Conservation (phyloP, 2,888 invertebrate genomes). For the Suillia variegata region DNA sequence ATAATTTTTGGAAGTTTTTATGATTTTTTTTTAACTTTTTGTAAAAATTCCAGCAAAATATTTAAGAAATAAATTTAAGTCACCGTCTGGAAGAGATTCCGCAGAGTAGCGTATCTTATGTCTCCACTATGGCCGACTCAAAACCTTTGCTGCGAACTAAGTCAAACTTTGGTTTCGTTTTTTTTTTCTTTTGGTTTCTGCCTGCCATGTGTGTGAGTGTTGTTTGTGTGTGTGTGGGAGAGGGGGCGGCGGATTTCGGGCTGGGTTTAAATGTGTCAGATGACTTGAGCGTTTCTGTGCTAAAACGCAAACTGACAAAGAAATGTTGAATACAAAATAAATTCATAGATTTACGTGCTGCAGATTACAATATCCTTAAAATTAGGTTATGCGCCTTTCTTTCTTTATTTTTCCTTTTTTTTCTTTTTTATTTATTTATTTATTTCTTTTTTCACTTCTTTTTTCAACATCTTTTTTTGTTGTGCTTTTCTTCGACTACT, state of each 20-base stretch:
- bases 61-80: no score
- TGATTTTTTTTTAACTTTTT: no score
- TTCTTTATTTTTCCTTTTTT: constrained; percentile 16
- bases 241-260: neutral
- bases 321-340: constrained; percentile 29
- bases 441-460: constrained; percentile 11
- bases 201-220: neutral
- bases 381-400: constrained; percentile 31
- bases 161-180: no score
- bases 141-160: no score
- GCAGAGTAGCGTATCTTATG: no score
- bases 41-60: no score
- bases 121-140: no score
- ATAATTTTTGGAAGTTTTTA: no score
- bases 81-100: no score
- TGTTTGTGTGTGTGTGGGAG: neutral
- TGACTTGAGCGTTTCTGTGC: neutral
- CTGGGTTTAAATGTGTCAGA: constrained; percentile 1
- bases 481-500: neutral
- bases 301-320: constrained; percentile 16
- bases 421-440: neutral
- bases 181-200: no score
- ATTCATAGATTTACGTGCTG: constrained; percentile 40
- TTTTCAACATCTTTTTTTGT: no score
- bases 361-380: constrained; percentile 39